A percentile compares a stretch with the other conserved stretches of the same genome.
Conservation (phyloP, 2,113 vertebrate species). For the Recurvirostra avosetta region DNA sequence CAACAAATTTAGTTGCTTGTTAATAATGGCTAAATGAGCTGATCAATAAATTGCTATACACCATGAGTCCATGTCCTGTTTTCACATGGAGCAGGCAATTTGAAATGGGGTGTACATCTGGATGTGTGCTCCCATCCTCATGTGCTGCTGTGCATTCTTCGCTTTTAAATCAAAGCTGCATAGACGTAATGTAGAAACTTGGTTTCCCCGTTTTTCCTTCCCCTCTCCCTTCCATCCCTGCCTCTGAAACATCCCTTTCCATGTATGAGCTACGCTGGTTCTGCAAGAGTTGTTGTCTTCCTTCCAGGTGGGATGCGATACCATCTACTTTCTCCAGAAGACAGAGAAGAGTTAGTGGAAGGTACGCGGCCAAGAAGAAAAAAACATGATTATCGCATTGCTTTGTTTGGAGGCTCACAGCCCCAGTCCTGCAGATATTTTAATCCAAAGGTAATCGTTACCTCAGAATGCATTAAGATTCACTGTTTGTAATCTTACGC, state of each 20-base stretch:
- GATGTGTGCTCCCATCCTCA: background rate
- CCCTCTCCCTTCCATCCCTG: background rate
- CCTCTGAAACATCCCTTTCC: background rate
- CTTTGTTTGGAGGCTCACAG: slow-evolving; percentile 95
- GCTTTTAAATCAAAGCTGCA: background rate
- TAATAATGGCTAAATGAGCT: background rate
- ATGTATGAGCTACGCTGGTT: background rate
- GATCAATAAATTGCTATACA: background rate
- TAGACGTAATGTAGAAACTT: background rate
- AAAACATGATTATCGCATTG: slow-evolving; percentile 94
- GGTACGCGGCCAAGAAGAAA: slow-evolving; percentile 90
- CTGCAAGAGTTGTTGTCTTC: background rate
- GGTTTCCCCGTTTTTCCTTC: background rate
- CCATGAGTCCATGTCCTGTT: background rate
- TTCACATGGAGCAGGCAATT: background rate
- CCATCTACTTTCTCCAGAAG: slow-evolving; percentile 88
- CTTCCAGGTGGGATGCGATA: slow-evolving; percentile 84
- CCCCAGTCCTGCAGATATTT: slow-evolving; percentile 98
- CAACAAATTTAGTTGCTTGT: background rate
- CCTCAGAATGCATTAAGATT: slow-evolving; percentile 61
- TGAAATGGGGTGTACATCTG: background rate
- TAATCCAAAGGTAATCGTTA: slow-evolving; percentile 89
- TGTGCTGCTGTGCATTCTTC: background rate
- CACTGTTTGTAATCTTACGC: slow-evolving; percentile 17
- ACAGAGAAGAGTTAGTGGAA: slow-evolving; percentile 92